Conservation (phyloP, 2,888 invertebrate genomes). For the Trileptium ribeirensis region DNA sequence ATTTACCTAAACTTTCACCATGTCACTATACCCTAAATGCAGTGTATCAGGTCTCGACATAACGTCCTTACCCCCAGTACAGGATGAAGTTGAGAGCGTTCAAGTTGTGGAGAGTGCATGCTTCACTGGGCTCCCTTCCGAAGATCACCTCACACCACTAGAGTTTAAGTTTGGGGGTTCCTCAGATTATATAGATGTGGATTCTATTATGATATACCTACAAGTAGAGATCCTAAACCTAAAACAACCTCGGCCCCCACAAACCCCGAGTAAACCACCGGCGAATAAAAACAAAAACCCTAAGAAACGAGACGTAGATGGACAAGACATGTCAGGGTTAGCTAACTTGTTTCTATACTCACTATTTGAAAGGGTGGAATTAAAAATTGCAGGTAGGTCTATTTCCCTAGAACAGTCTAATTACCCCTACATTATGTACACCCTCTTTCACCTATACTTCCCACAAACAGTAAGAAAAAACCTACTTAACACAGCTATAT, state of each 20-base stretch:
- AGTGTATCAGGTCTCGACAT: neutral
- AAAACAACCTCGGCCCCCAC: too few relatives aligned
- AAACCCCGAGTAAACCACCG: neutral
- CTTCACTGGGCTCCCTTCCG: neutral
- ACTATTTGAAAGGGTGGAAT: neutral
- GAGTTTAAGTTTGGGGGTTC: neutral
- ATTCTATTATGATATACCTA: neutral
- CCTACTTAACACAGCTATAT: neutral
- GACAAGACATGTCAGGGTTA: neutral
- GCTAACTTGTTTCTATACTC: neutral
- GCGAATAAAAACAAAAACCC: neutral
- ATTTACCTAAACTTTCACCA: neutral
- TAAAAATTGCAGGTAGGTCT: neutral
- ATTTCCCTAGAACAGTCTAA: neutral
- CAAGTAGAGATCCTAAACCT: neutral
- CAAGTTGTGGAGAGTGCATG: neutral
- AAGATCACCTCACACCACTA: neutral
- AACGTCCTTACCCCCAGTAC: neutral
- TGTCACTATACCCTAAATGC: neutral
- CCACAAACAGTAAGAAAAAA: neutral
- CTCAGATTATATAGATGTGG: neutral
- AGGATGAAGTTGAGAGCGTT: neutral
- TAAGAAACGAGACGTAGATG: neutral
- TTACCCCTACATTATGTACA: neutral
- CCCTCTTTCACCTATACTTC: neutral